A percentile compares a stretch with the other conserved stretches of the same genome.
phyloP scores from a whole-genome alignment of 2,888 invertebrate genomes.

The Rutpela maculata region DNA sequence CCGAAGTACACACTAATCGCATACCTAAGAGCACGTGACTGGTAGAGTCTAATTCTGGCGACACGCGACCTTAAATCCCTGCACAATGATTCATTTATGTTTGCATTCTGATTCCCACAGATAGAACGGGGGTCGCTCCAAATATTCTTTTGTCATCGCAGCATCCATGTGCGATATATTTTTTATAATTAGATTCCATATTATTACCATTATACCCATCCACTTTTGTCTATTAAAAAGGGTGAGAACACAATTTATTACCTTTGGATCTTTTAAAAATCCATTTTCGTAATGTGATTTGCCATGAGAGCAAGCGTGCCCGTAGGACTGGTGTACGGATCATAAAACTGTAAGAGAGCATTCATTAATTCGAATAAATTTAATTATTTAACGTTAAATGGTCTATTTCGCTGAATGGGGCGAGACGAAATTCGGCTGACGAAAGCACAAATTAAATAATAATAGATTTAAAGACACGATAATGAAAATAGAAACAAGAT shows the following conservation, averaged over 20 bases:
- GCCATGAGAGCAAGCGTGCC: constrained; percentile 49
- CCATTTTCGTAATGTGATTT: constrained; percentile 57
- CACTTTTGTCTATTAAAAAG: constrained; percentile 51
- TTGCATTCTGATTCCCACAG: constrained; percentile 71
- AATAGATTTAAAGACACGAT: constrained; percentile 28
- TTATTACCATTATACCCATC: constrained; percentile 56
- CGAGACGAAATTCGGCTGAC: constrained; percentile 23
- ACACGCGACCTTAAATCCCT: constrained; percentile 70
- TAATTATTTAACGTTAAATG: constrained; percentile 44
- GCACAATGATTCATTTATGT: constrained; percentile 71
- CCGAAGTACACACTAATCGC: constrained; percentile 69
- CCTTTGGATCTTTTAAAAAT: constrained; percentile 56
- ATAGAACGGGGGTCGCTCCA: constrained; percentile 49
- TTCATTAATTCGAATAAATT: constrained; percentile 42
- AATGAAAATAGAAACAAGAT: constrained; percentile 9
- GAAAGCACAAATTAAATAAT: constrained; percentile 30
- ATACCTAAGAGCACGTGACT: constrained; percentile 71
- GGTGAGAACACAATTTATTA: constrained; percentile 57
- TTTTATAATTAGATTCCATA: constrained; percentile 71
- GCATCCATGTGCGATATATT: constrained; percentile 69
- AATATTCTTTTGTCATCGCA: constrained; percentile 53
- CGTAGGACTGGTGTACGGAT: constrained; percentile 36
- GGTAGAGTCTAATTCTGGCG: constrained; percentile 66
- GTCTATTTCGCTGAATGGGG: constrained; percentile 37
- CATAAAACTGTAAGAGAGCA: constrained; percentile 45